A percentile compares a stretch with the other conserved stretches of the same genome.
Evolutionary conservation across 2,113 vertebrate species (phyloP).

Genomic region (Mustelus asterias): DNA sequence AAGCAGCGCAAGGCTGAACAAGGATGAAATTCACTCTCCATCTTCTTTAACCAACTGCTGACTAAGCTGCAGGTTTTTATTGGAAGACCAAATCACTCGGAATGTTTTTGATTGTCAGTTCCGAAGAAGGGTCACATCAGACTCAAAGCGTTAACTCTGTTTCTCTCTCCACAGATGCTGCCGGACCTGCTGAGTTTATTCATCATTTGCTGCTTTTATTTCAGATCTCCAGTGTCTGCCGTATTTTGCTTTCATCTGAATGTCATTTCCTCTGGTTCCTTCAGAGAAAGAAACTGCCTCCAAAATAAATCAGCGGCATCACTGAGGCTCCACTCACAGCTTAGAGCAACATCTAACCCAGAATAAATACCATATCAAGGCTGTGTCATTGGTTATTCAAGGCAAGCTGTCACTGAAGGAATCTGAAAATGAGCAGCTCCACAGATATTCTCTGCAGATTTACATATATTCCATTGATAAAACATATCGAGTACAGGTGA

Average conservation of each 20-base stretch:
- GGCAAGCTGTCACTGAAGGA: background rate
- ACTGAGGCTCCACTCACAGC: background rate
- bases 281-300: background rate
- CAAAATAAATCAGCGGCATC: background rate
- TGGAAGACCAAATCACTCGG: background rate
- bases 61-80: background rate
- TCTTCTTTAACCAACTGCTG: background rate
- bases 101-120: background rate
- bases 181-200: too few relatives aligned
- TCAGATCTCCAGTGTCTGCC: too few relatives aligned
- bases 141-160: too few relatives aligned
- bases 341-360: background rate
- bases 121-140: too few relatives aligned
- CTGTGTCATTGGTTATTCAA: background rate
- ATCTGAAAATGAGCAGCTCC: background rate
- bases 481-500: background rate
- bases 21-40: background rate
- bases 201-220: too few relatives aligned
- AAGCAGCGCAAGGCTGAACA: too few relatives aligned
- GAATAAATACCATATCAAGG: background rate
- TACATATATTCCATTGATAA: background rate
- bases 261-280: background rate
- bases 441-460: background rate
- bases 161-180: too few relatives aligned
- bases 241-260: background rate